Evolutionary conservation across 2,113 vertebrate genomes (phyloP).

Genomic region (Cavia porcellus): DNA sequence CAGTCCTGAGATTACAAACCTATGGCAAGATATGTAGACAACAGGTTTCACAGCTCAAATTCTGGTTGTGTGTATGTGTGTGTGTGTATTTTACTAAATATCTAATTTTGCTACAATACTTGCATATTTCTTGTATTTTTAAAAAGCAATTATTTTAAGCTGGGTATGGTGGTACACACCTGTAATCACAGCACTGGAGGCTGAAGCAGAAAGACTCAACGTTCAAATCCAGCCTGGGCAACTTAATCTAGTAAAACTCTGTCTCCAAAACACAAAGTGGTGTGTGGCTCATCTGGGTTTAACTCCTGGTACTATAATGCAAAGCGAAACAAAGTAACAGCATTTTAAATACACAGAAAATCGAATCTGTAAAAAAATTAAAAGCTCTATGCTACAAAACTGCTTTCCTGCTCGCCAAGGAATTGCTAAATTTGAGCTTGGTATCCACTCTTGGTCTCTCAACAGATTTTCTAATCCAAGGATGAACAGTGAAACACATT

Average conservation of each 20-base stretch:
- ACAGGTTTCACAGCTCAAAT: neutral
- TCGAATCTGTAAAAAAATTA: neutral
- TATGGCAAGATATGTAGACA: neutral
- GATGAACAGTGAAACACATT: neutral
- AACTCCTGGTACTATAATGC: neutral
- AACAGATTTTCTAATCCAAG: neutral
- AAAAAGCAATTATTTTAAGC: neutral
- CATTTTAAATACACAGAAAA: neutral
- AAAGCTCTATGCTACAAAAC: neutral
- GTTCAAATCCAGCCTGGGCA: neutral
- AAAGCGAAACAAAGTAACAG: neutral
- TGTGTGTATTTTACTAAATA: neutral
- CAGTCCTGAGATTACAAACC: neutral
- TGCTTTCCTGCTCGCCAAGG: neutral
- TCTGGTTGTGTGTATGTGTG: neutral
- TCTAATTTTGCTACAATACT: constrained; percentile 30
- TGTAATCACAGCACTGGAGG: neutral
- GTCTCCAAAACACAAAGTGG: neutral
- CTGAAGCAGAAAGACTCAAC: neutral
- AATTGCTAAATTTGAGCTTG: neutral
- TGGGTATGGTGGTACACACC: neutral
- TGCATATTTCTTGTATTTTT: neutral
- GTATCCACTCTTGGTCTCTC: neutral
- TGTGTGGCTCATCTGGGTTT: neutral
- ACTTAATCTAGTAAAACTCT: neutral